Evolutionary conservation across 2,888 invertebrate genomes (phyloP).

Genomic region (Netelia fuscicornis): DNA sequence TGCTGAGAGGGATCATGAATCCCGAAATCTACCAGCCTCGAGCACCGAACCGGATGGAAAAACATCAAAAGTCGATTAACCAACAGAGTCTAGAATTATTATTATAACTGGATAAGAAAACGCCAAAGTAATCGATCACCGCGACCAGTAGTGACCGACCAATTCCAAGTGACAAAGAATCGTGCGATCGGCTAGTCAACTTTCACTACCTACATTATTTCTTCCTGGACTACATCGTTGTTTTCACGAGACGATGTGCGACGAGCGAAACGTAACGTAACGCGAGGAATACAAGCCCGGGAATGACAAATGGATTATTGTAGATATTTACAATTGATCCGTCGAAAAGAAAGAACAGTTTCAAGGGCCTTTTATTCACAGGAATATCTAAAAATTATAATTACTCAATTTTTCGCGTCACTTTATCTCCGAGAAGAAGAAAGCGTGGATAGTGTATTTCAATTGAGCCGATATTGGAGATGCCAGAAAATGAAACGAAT

Average conservation of each 20-base stretch:
- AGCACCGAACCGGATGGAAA: slow-evolving; percentile 70
- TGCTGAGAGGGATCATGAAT: slow-evolving; percentile 68
- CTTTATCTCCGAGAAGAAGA: slow-evolving; percentile 43
- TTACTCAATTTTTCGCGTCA: slow-evolving; percentile 11
- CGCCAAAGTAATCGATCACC: slow-evolving; percentile 8
- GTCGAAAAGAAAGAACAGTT: slow-evolving; percentile 4
- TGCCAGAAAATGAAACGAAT: slow-evolving; percentile 41
- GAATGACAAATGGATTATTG: slow-evolving; percentile 25
- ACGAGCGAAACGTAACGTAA: neutral
- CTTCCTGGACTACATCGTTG: neutral
- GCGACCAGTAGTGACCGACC: slow-evolving; percentile 54
- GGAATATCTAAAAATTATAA: slow-evolving; percentile 37
- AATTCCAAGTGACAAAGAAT: slow-evolving; percentile 65
- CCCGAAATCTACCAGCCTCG: slow-evolving; percentile 71
- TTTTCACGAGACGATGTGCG: neutral
- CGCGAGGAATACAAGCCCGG: slow-evolving; percentile 16
- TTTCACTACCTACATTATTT: slow-evolving; percentile 26
- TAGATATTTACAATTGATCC: slow-evolving; percentile 34
- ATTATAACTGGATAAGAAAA: slow-evolving; percentile 7
- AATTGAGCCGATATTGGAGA: slow-evolving; percentile 37
- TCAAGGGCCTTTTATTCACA: slow-evolving; percentile 50
- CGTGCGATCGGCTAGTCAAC: slow-evolving; percentile 57
- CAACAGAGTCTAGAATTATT: slow-evolving; percentile 9
- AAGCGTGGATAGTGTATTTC: slow-evolving; percentile 29
- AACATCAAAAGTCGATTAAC: slow-evolving; percentile 69